phyloP scores from a whole-genome alignment of 2,888 invertebrate genomes.

The Andrena haemorrhoa region DNA sequence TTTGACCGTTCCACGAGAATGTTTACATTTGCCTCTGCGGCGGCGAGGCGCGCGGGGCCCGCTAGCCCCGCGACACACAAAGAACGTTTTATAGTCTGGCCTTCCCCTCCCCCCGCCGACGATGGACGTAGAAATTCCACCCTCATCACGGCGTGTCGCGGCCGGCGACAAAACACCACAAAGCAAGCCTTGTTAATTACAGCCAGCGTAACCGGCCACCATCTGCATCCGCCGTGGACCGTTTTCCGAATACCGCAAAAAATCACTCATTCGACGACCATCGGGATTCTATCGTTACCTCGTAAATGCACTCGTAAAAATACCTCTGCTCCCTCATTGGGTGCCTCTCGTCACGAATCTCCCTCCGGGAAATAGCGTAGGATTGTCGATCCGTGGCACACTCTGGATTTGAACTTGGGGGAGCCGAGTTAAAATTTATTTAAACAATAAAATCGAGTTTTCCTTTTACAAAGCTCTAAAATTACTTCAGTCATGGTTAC shows the following conservation, averaged over 20 bases:
- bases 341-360: too few species aligned
- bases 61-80: slow-evolving; percentile 75
- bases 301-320: slow-evolving; percentile 17
- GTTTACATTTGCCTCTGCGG: slow-evolving; percentile 83
- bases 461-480: too few species aligned
- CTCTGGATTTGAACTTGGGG: too few species aligned
- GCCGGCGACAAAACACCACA: slow-evolving; percentile 83
- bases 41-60: slow-evolving; percentile 69
- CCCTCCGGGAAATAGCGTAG: too few species aligned
- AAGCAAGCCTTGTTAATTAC: slow-evolving; percentile 83
- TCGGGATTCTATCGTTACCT: slow-evolving; percentile 61
- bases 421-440: too few species aligned
- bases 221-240: slow-evolving; percentile 69
- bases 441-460: too few species aligned
- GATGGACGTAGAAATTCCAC: slow-evolving; percentile 77
- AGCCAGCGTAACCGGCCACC: slow-evolving; percentile 75
- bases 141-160: slow-evolving; percentile 80
- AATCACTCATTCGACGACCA: slow-evolving; percentile 57
- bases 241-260: slow-evolving; percentile 64
- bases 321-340: neutral
- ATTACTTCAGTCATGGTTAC: too few species aligned
- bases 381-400: too few species aligned
- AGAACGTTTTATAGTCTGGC: slow-evolving; percentile 84
- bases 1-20: slow-evolving; percentile 70
- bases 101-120: slow-evolving; percentile 31